Evolutionary conservation across 2,888 invertebrate species (phyloP).

Genomic region (Diaprepes abbreviatus): DNA sequence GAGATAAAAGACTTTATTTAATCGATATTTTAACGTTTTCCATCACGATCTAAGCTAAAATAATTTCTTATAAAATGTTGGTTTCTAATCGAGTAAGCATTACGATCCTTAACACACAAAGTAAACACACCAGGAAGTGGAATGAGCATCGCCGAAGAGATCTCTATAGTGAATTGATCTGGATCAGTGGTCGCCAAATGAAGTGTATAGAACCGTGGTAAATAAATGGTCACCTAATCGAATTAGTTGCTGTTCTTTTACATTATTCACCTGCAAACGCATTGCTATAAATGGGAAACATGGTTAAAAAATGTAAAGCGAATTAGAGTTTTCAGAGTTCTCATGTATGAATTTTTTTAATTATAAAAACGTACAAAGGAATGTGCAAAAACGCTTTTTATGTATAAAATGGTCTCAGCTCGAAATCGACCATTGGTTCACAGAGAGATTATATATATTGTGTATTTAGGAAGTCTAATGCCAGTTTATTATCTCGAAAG

Average conservation of each 20-base stretch:
- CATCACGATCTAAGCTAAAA: too few relatives aligned
- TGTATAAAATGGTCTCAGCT: too few relatives aligned
- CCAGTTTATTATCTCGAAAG: too few relatives aligned
- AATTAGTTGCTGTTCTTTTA: slow-evolving; percentile 57
- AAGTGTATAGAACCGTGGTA: slow-evolving; percentile 64
- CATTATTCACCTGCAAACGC: slow-evolving; percentile 35
- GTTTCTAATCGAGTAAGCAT: slow-evolving; percentile 42
- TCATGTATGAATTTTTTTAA: too few relatives aligned
- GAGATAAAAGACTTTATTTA: too few relatives aligned
- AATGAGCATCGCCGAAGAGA: slow-evolving; percentile 57
- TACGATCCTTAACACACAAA: slow-evolving; percentile 35
- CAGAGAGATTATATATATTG: too few relatives aligned
- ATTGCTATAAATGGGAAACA: slow-evolving; percentile 12
- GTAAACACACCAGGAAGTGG: slow-evolving; percentile 43
- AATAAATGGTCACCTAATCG: slow-evolving; percentile 67
- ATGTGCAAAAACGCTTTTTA: too few relatives aligned
- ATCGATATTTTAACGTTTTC: too few relatives aligned
- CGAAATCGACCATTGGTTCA: too few relatives aligned
- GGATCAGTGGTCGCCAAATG: slow-evolving; percentile 67
- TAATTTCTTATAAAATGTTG: slow-evolving; percentile 12
- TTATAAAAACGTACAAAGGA: neutral
- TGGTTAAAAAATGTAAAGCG: neutral
- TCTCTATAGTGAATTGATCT: slow-evolving; percentile 55
- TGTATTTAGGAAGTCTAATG: too few relatives aligned
- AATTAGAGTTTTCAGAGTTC: neutral